These are phyloP conservation scores for Crocidura indochinensis DNA, from an alignment of 2,797 vertebrate genomes.

Conservation along the genomic window DNA sequence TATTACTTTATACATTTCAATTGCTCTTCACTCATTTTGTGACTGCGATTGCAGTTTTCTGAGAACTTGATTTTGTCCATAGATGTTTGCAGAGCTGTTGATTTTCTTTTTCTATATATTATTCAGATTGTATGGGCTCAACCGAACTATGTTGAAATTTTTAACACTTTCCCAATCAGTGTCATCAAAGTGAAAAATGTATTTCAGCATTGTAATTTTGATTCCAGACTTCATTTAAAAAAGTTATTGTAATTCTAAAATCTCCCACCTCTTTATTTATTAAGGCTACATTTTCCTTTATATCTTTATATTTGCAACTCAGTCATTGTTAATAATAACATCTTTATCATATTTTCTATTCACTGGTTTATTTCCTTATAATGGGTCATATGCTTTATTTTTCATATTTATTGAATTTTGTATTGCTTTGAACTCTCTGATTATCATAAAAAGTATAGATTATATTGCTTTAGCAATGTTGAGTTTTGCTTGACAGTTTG, in stretches of 20 bases:
- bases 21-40: neutral
- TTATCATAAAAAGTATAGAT: neutral
- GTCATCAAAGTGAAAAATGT: constrained; percentile 23
- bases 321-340: neutral
- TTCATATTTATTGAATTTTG: too few relatives aligned
- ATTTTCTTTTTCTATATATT: constrained; percentile 12
- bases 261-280: neutral
- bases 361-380: neutral
- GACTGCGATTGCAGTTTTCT: neutral
- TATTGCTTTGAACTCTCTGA: neutral
- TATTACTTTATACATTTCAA: constrained; percentile 10
- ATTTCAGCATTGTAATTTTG: constrained; percentile 28
- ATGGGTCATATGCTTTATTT: neutral
- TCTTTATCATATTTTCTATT: neutral
- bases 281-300: constrained; percentile 17
- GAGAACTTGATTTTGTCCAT: neutral
- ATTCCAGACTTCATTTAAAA: neutral
- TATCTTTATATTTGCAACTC: constrained; percentile 5
- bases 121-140: constrained; percentile 21
- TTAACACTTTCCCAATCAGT: neutral
- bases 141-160: neutral
- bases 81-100: neutral
- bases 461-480: constrained; percentile 10
- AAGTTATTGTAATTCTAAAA: neutral
- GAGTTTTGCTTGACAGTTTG: neutral